Percentiles rank a stretch among this genome's conserved stretches.
phyloP scores from a whole-genome alignment of 2,113 vertebrate genomes.

The Oryzias celebensis region DNA sequence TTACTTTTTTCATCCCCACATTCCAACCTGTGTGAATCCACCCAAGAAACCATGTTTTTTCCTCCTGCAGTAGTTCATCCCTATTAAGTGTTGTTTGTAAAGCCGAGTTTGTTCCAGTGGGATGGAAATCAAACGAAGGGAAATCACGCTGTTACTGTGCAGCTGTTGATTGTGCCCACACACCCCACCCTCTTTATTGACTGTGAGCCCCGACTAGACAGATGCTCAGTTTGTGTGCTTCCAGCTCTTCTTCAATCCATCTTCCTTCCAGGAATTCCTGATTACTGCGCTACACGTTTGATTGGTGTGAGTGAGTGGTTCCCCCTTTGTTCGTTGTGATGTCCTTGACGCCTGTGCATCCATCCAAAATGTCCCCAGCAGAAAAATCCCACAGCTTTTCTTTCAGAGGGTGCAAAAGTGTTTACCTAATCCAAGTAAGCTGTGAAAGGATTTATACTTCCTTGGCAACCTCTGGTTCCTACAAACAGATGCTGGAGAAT shows the following conservation, averaged over 20 bases:
- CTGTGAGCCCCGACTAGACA: slow-evolving; percentile 70
- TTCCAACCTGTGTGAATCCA: slow-evolving; percentile 9
- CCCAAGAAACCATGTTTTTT: slow-evolving; percentile 3
- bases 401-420: slow-evolving; percentile 36
- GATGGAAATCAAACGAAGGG: slow-evolving; percentile 73
- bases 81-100: slow-evolving; percentile 71
- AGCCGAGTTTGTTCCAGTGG: slow-evolving; percentile 72
- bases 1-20: background rate
- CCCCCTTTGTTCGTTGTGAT: slow-evolving; percentile 52
- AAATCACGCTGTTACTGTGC: slow-evolving; percentile 74
- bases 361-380: slow-evolving; percentile 47
- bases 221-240: slow-evolving; percentile 73
- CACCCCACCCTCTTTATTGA: slow-evolving; percentile 64
- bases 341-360: slow-evolving; percentile 66
- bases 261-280: slow-evolving; percentile 74
- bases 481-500: slow-evolving; percentile 3
- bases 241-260: slow-evolving; percentile 65
- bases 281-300: slow-evolving; percentile 71
- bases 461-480: slow-evolving; percentile 18
- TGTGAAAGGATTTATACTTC: slow-evolving; percentile 22
- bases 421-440: slow-evolving; percentile 30
- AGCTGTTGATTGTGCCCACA: slow-evolving; percentile 70
- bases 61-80: slow-evolving; percentile 50
- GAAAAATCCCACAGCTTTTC: slow-evolving; percentile 21
- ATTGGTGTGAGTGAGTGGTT: slow-evolving; percentile 60